Percentiles rank a stretch among this genome's conserved stretches.
Evolutionary conservation across 1,140 invertebrate genomes (phyloP).

Genomic region (Dreissena polymorpha): DNA sequence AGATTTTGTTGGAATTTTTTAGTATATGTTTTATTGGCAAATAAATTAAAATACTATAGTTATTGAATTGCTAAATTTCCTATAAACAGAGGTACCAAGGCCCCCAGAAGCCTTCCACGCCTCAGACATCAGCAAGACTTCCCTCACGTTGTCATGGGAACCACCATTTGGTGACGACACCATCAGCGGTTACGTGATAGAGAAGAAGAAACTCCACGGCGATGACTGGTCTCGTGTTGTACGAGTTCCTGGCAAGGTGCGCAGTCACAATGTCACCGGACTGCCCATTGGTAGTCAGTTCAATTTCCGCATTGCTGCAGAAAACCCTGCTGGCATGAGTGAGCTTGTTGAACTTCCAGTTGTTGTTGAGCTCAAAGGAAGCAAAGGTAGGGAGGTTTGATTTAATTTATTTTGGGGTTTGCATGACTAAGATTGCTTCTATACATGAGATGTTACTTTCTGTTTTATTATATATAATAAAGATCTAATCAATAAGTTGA

Average conservation of each 20-base stretch:
- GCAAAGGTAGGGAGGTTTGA: slow-evolving; percentile 64
- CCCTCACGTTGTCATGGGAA: slow-evolving; percentile 94
- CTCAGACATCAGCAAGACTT: slow-evolving; percentile 94
- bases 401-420: too few species aligned
- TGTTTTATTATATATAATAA: not conserved
- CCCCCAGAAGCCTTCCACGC: slow-evolving; percentile 92
- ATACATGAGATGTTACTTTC: not conserved
- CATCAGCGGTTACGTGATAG: slow-evolving; percentile 76
- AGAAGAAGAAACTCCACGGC: slow-evolving; percentile 92
- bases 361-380: slow-evolving; percentile 71
- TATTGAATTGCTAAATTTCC: not conserved
- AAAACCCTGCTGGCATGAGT: slow-evolving; percentile 97
- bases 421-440: too few species aligned
- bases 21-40: not conserved
- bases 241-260: slow-evolving; percentile 64
- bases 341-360: slow-evolving; percentile 84
- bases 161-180: slow-evolving; percentile 81
- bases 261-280: slow-evolving; percentile 68
- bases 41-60: not conserved
- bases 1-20: too few species aligned
- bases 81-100: slow-evolving; percentile 59
- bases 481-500: not conserved
- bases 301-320: slow-evolving; percentile 94
- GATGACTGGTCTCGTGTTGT: slow-evolving; percentile 93
- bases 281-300: slow-evolving; percentile 69